These are phyloP conservation scores for Pseudomugil tenellus DNA, from an alignment of 2,797 vertebrate species.

Conservation along the genomic window DNA sequence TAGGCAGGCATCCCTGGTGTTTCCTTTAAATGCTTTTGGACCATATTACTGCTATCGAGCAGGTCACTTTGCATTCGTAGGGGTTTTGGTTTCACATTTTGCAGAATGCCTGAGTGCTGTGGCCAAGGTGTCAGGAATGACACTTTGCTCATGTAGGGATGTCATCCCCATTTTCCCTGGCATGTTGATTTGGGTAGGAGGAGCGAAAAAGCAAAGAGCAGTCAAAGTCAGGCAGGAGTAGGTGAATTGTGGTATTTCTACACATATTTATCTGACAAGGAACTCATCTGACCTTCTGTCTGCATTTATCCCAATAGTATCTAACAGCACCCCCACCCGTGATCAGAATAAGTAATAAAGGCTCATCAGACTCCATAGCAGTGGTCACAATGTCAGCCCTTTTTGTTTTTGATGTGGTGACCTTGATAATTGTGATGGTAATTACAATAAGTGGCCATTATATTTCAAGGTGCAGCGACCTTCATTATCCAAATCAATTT, in stretches of 20 bases:
- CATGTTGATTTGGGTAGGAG: conserved; percentile 57
- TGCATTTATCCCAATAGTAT: conserved; percentile 16
- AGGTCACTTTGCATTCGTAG: conserved; percentile 25
- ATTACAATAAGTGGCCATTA: conserved; percentile 87
- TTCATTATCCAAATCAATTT: conserved; percentile 86
- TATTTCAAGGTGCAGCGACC: conserved; percentile 85
- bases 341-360: conserved; percentile 49
- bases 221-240: conserved; percentile 21
- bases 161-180: conserved; percentile 60
- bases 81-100: conserved; percentile 18
- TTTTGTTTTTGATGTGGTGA: conserved; percentile 78
- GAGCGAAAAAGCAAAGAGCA: conserved; percentile 30
- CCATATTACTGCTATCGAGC: conserved; percentile 8
- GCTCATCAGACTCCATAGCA: conserved; percentile 42
- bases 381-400: conserved; percentile 69
- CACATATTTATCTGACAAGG: conserved; percentile 13
- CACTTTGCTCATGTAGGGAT: conserved; percentile 58
- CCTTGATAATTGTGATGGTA: conserved; percentile 86
- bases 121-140: conserved; percentile 56
- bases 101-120: conserved; percentile 32
- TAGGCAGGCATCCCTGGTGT: conserved; percentile 53
- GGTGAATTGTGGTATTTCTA: conserved; percentile 9
- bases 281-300: conserved; percentile 20
- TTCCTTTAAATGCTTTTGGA: conserved; percentile 47
- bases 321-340: conserved; percentile 14